Evolutionary conservation across 2,797 vertebrate species (phyloP), one percentile per base, ranked within the genome.

Genomic region (Myripristis jacobus): DNA sequence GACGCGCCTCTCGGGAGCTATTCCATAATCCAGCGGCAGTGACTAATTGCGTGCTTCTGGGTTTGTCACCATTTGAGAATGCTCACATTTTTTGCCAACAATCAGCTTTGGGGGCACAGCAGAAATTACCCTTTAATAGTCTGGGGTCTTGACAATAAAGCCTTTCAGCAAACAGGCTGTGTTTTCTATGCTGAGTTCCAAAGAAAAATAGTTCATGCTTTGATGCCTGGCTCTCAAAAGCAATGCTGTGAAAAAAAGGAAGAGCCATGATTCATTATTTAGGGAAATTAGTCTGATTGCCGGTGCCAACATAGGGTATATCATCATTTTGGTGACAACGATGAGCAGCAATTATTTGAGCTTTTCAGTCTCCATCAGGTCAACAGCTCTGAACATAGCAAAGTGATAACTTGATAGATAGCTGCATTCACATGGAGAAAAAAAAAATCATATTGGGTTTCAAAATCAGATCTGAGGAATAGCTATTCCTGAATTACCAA

Each of bases 31-130:
- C 82, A 85, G 69, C 79, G 81, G 78, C 85, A 82, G 79, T 80
- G 85, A 88, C 88, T 91, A 92, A 92, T 89, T 92, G 79, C 73
- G 1, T 79, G 82, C 90, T 87, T 87, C 84, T 81, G 80, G 81
- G 80, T 81, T 82, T 90, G 89, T 89, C 85, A 79, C 77, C 77
- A 48, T 88, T 89, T 80, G 62, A 87, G 77, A 85, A 86, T 56
- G 72, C 62, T 60, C 74, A 66, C 78, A 72, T 87, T 83, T 87
- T 86, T 79, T 70, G 80, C 56, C 69, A 60, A 62, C 80, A 83
- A 85, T 90, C 76, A 85, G 75, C 82, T 88, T 74, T 68, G 51
- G 74, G 31, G 83, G 72, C 67, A 82, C 38, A 38, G 70, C 11
- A 73, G 47, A 38, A 88, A 88, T 78, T 85, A 70, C 67, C 73